Base-by-base conservation (phyloP, 2,113 vertebrate genomes). In the Pica pica region DNA sequence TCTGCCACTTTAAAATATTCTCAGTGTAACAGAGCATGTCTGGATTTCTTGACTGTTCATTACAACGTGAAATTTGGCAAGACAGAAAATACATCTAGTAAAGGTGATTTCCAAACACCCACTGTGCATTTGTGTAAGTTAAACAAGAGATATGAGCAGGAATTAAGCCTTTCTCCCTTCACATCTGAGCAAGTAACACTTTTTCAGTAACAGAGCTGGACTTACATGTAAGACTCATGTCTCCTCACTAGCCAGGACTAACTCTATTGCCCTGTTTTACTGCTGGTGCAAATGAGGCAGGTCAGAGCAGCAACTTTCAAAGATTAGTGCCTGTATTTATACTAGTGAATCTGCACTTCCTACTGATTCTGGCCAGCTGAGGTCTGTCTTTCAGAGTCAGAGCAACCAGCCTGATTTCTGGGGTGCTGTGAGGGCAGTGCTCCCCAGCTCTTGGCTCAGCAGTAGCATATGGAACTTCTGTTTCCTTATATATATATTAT, bases 1-100 rank as follows among this genome's bases (percentile, higher is more conserved):
- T 93, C 85, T 91, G 49, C 77, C 46, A 56, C 63, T 86, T 84
- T 91, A 89, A 96, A 91, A 89, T 75, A 47, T 71, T 77, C 91
- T 93, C 61, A 59, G 55, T 83, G 70, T 93, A 94, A 93, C 31
- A 75, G 28, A 42, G 77, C 86, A 96, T 80, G 84, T 95, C 91
- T 98, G 97, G 96, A 87, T 95, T 94, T 95, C 80, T 90, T 79
- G 65, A 90, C 67, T 94, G 85, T 86, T 95, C 42, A 14, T 89
- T 92, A 86, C 82, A 91, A 91, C 18, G 27, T 47, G 83, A 94
- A 90, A 86, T 91, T 93, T 86, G 49, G 24, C 74, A 61, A 89
- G 81, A 16, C 21, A 90, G 60, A 71, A 78, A 87, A 79, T 65
- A 61, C 52, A 20, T 65, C 49, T 46, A 64, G 20, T 69, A 49